Conservation (phyloP, 2,797 vertebrate genomes). For the Notoglanidium macrostoma region DNA sequence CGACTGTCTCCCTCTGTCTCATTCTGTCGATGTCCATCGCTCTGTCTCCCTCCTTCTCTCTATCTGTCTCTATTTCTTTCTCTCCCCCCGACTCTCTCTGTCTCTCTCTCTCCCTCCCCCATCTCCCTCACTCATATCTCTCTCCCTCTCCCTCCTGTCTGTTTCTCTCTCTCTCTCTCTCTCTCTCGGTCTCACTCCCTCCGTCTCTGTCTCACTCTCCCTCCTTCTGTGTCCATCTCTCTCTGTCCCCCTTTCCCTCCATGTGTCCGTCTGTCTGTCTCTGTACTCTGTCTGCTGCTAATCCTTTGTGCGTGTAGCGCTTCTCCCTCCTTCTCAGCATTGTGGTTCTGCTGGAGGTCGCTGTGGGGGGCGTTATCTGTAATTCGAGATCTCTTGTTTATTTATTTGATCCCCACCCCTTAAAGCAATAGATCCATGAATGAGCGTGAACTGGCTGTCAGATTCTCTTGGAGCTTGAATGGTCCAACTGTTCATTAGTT, state of each 20-base stretch:
- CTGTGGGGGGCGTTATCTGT: slow-evolving; percentile 49
- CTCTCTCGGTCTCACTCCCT: neutral
- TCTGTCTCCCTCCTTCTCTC: slow-evolving; percentile 3
- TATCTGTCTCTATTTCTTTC: neutral
- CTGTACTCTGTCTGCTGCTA: slow-evolving; percentile 75
- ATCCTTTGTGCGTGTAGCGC: slow-evolving; percentile 78
- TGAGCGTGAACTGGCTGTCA: neutral
- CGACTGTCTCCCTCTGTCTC: neutral
- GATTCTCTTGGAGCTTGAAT: neutral
- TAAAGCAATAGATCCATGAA: slow-evolving; percentile 38
- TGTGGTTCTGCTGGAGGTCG: slow-evolving; percentile 44
- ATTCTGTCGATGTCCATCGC: neutral
- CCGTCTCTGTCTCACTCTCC: neutral
- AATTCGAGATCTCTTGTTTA: slow-evolving; percentile 42
- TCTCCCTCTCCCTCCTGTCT: slow-evolving; percentile 17
- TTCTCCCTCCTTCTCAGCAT: slow-evolving; percentile 79
- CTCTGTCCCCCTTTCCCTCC: slow-evolving; percentile 65
- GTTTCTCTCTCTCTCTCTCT: neutral
- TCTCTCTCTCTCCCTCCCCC: neutral
- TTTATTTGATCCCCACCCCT: slow-evolving; percentile 47
- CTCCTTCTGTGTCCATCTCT: too few species aligned
- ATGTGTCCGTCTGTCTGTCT: neutral
- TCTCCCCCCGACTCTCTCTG: too few species aligned
- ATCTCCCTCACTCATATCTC: slow-evolving; percentile 40
- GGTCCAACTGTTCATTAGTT: neutral